Percentiles rank a stretch among this genome's conserved stretches.
Evolutionary conservation across 2,113 vertebrate genomes (phyloP).

Genomic region (Tautogolabrus adspersus): DNA sequence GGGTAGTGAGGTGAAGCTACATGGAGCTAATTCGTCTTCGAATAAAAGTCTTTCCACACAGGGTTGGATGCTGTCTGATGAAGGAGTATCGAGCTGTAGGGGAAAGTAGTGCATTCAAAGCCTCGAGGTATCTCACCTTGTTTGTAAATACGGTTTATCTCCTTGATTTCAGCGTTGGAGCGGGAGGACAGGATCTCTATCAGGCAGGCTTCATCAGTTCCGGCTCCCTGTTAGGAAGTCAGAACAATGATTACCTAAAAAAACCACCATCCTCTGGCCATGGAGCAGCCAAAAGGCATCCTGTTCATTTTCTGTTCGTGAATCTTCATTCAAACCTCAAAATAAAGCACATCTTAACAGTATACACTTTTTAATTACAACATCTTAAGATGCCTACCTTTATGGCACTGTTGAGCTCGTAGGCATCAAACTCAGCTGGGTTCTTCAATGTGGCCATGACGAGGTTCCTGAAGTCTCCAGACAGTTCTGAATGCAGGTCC

Average conservation of each 20-base stretch:
- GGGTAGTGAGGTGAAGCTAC: background rate
- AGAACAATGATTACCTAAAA: slow-evolving; percentile 17
- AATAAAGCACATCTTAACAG: no score
- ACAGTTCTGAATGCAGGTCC: slow-evolving; percentile 96
- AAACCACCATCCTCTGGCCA: background rate
- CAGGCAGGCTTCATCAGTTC: slow-evolving; percentile 96
- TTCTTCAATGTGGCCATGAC: slow-evolving; percentile 93
- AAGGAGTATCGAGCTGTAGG: background rate
- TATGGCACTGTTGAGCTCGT: slow-evolving; percentile 92
- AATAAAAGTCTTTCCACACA: background rate
- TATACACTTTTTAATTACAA: no score
- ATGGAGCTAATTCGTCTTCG: background rate
- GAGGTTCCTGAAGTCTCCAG: slow-evolving; percentile 95
- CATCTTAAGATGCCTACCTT: slow-evolving; percentile 83
- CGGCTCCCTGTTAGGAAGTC: slow-evolving; percentile 87
- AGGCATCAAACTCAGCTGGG: slow-evolving; percentile 87
- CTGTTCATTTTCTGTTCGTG: background rate
- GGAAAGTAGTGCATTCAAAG: background rate
- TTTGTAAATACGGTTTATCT: slow-evolving; percentile 91
- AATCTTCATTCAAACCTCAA: no score
- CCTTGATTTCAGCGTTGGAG: slow-evolving; percentile 90
- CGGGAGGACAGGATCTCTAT: slow-evolving; percentile 97
- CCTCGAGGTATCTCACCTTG: slow-evolving; percentile 82
- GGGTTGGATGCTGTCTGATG: slow-evolving; percentile 8
- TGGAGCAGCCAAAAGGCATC: background rate